Evolutionary conservation across 2,797 vertebrate genomes (phyloP).

Genomic region (Potorous gilbertii): DNA sequence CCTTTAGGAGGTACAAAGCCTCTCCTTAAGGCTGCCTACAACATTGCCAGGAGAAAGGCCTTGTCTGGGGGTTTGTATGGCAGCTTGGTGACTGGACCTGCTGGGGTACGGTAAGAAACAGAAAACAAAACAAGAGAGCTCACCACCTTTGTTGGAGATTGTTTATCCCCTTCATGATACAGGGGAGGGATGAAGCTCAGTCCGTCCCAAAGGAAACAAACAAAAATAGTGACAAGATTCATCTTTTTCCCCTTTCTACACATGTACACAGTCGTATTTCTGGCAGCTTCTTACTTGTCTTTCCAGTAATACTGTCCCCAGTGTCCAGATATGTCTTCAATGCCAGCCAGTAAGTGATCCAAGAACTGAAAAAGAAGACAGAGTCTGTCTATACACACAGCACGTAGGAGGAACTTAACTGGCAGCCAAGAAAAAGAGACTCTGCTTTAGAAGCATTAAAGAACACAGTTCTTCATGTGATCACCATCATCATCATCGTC

Average conservation of each 20-base stretch:
- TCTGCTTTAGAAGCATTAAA: not conserved
- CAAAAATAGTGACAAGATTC: conserved; percentile 63
- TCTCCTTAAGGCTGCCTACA: conserved; percentile 10
- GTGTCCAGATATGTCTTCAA: conserved; percentile 91
- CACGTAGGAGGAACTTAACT: not conserved
- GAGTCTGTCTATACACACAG: conserved; percentile 35
- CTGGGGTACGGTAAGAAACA: not conserved
- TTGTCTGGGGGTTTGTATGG: not conserved
- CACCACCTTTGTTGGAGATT: conserved; percentile 30
- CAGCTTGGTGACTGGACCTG: not conserved
- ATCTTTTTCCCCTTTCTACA: conserved; percentile 37
- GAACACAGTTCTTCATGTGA: conserved; percentile 18
- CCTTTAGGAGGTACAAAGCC: not conserved
- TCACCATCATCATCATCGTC: not conserved
- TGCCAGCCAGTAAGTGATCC: conserved; percentile 90
- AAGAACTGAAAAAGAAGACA: conserved; percentile 86
- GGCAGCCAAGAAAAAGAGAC: not conserved
- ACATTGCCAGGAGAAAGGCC: not conserved
- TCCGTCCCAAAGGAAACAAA: conserved; percentile 32
- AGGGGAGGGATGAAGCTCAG: conserved; percentile 27
- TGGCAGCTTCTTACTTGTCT: conserved; percentile 88
- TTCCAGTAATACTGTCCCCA: conserved; percentile 94
- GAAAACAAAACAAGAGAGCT: not conserved
- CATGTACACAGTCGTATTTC: conserved; percentile 62
- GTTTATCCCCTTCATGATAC: not conserved